Evolutionary conservation across 1,140 invertebrate species (phyloP), one percentile per base, ranked within the genome.

Genomic region (Panagrolaimus sp.): DNA sequence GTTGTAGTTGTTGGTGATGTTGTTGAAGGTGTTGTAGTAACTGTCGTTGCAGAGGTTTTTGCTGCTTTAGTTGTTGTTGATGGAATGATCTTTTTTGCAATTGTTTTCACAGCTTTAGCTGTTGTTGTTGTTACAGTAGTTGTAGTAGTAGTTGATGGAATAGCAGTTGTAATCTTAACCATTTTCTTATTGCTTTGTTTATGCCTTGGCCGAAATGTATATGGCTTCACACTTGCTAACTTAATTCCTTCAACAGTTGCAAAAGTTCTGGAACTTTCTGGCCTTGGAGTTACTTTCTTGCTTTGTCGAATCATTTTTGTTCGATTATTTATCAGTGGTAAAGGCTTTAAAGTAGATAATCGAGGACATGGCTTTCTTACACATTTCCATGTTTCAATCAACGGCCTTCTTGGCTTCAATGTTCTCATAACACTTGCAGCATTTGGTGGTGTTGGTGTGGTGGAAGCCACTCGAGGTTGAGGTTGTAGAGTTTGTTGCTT

Each of bases 321-420:
- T 38, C 31, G n/a, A n/a, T n/a, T 38, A 4, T 7, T 7, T 7
- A 38, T 38, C 31, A 38, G 7, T 4, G 31, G 31, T 38, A 38
- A 38, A 38, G 31, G 31, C 7, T 38, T 38, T 38, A 38, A 38
- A 38, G 31, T 38, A 38, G 7, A 2, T 7, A 38, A 4, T 38
- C 7, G 2, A 4, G 31, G 31, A 5, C 51, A 57, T 11, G 51
- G 51, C 51, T 16, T 57, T 27, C 27, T 57, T 27, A 27, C 51
- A 27, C 51, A 57, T 27, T 57, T 57, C 51, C 51, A 57, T 20
- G 20, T 20, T 13, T 57, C 51, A 57, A 57, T 57, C 11, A 57
- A 57, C 11, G 51, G 51, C 20, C 27, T 57, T 20, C 27, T 13
- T 11, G 51, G 51, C 51, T 57, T 57, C 51, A 57, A 25, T 1